Conservation (phyloP, 2,113 vertebrate species). For the Hiodon tergisus region DNA sequence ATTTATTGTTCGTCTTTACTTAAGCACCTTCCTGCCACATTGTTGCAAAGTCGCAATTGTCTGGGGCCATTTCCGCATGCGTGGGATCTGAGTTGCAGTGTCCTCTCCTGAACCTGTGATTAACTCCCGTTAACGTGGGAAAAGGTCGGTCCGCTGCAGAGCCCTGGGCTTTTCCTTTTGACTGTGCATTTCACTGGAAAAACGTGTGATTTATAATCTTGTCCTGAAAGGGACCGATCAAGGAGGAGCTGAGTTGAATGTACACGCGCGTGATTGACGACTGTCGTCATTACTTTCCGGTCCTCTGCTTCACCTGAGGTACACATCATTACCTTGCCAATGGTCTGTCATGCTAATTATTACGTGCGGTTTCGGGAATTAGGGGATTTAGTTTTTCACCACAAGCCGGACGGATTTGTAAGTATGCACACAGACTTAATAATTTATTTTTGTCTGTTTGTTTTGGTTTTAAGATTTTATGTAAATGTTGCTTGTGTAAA, state of each 20-base stretch:
- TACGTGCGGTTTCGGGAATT: slow-evolving; percentile 40
- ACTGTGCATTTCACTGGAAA: slow-evolving; percentile 29
- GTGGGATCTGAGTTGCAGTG: not conserved
- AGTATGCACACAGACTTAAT: no score
- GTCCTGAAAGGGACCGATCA: not conserved
- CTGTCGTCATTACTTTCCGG: slow-evolving; percentile 50
- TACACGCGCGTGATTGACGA: slow-evolving; percentile 59
- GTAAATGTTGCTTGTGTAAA: no score
- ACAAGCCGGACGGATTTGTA: slow-evolving; percentile 30
- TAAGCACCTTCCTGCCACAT: not conserved
- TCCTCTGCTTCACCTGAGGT: slow-evolving; percentile 49
- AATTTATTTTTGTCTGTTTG: no score
- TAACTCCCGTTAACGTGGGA: not conserved
- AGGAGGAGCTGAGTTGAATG: slow-evolving; percentile 33
- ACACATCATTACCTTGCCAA: slow-evolving; percentile 64
- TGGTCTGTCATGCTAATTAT: slow-evolving; percentile 54
- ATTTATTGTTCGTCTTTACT: not conserved
- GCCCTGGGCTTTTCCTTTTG: slow-evolving; percentile 8
- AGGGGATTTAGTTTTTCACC: slow-evolving; percentile 24
- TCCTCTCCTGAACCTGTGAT: not conserved
- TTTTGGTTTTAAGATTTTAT: no score
- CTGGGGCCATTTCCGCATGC: not conserved
- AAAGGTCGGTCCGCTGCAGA: slow-evolving; percentile 13
- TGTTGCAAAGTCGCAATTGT: not conserved
- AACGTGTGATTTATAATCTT: slow-evolving; percentile 26